phyloP scores from a whole-genome alignment of 92 coral and sea anemone species.

The Isaurus tuberculatus region DNA sequence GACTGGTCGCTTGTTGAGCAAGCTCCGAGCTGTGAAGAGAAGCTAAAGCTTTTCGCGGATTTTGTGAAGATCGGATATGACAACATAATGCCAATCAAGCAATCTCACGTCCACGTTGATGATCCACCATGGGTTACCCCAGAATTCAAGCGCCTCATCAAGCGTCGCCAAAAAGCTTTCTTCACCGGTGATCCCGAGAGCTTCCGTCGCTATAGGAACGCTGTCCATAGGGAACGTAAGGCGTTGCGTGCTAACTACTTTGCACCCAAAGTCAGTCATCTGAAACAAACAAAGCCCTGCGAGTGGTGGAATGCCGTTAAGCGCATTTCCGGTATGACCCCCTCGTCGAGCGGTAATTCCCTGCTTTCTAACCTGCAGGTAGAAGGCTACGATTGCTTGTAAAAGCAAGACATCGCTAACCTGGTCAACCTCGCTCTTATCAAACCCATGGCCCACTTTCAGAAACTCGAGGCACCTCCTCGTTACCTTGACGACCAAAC shows the following conservation, averaged over 20 bases:
- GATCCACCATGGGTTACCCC: slow-evolving; percentile 55
- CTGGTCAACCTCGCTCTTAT: slow-evolving; percentile 40
- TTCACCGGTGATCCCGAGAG: neutral
- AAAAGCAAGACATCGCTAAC: slow-evolving; percentile 37
- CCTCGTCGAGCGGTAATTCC: slow-evolving; percentile 18
- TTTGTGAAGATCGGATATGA: slow-evolving; percentile 7
- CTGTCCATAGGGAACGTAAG: slow-evolving; percentile 51
- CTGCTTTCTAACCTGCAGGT: slow-evolving; percentile 31
- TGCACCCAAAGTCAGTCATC: slow-evolving; percentile 41
- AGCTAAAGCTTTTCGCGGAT: neutral
- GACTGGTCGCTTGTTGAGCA: slow-evolving; percentile 35
- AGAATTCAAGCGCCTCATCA: slow-evolving; percentile 41
- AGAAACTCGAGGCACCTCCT: slow-evolving; percentile 20
- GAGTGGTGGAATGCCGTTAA: slow-evolving; percentile 44
- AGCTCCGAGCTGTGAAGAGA: slow-evolving; percentile 20
- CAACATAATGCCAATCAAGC: neutral
- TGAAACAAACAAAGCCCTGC: slow-evolving; percentile 44
- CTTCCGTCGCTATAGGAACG: slow-evolving; percentile 47
- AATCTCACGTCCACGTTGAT: slow-evolving; percentile 12
- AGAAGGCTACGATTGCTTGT: slow-evolving; percentile 15
- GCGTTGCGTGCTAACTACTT: slow-evolving; percentile 41
- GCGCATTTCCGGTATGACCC: slow-evolving; percentile 52
- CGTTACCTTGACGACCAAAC: slow-evolving; percentile 25
- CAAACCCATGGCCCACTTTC: slow-evolving; percentile 47
- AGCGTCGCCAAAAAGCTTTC: slow-evolving; percentile 41